Conservation (phyloP, 1,140 invertebrate species). For the Mylabris phalerata region DNA sequence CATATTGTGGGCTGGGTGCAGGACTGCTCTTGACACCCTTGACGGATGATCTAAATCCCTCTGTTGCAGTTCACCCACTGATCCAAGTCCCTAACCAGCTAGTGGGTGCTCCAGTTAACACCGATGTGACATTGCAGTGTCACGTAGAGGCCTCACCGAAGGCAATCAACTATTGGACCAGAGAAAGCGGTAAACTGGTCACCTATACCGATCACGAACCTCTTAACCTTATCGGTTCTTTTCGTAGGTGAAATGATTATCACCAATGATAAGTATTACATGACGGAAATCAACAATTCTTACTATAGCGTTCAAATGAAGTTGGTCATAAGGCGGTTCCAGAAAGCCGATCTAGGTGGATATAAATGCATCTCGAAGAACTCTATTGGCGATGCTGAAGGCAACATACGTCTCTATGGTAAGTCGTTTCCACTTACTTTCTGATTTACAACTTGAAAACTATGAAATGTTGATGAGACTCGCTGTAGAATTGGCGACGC, state of each 20-base stretch:
- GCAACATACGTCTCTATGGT: conserved; percentile 83
- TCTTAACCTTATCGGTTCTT: conserved; percentile 12
- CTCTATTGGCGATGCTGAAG: conserved; percentile 80
- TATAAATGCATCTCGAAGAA: conserved; percentile 93
- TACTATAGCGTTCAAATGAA: conserved; percentile 76
- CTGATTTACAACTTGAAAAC: conserved; percentile 37
- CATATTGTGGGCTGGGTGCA: conserved; percentile 16
- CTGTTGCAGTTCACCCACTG: conserved; percentile 68
- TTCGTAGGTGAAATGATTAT: conserved; percentile 79
- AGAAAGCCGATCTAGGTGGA: conserved; percentile 72
- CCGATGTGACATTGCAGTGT: conserved; percentile 78
- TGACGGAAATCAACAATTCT: conserved; percentile 64
- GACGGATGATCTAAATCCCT: conserved; percentile 20
- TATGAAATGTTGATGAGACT: conserved; percentile 40
- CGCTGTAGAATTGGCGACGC: conserved; percentile 28
- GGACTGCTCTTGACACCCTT: conserved; percentile 19
- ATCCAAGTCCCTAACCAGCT: conserved; percentile 79
- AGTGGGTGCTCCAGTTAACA: conserved; percentile 70
- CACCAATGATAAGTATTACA: conserved; percentile 70
- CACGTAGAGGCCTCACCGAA: conserved; percentile 79
- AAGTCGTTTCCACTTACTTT: conserved; percentile 41
- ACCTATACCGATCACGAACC: background rate
- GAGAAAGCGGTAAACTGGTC: conserved; percentile 61
- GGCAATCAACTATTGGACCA: conserved; percentile 83
- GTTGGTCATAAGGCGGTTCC: conserved; percentile 67